These are phyloP conservation scores for Penelope pileata DNA, from an alignment of 2,113 vertebrate genomes.

Conservation along the genomic window DNA sequence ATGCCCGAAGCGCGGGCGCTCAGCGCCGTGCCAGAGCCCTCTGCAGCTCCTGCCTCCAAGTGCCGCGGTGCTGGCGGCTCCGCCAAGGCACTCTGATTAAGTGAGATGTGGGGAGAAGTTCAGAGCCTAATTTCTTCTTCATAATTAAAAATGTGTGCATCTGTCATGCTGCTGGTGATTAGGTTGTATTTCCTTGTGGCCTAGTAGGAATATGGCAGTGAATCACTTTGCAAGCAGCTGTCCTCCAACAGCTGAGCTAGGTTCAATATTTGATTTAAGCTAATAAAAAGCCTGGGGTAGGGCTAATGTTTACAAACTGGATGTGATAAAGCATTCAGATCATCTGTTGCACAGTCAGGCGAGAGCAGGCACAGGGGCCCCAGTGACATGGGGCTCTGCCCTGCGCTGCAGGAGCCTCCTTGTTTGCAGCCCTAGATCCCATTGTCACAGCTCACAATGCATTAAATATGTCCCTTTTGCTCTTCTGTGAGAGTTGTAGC, in stretches of 20 bases:
- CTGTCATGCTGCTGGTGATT: constrained; percentile 56
- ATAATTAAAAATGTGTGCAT: constrained; percentile 60
- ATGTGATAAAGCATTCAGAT: constrained; percentile 51
- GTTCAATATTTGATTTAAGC: constrained; percentile 65
- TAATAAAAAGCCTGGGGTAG: constrained; percentile 50
- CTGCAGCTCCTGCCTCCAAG: background rate
- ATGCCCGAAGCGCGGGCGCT: rapidly evolving
- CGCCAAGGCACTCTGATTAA: constrained; percentile 27
- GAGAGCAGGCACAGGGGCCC: background rate
- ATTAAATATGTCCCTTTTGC: constrained; percentile 29
- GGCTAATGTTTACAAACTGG: constrained; percentile 54
- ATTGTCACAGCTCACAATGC: background rate
- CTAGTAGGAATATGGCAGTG: constrained; percentile 54
- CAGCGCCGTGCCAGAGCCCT: background rate
- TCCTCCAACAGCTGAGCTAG: constrained; percentile 59
- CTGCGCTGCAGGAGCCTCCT: background rate
- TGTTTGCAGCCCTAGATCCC: background rate
- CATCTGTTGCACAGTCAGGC: background rate
- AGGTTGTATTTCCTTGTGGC: constrained; percentile 60
- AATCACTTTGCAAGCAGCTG: constrained; percentile 57
- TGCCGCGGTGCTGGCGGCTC: background rate
- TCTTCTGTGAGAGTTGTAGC: constrained; percentile 22
- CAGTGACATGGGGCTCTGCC: background rate
- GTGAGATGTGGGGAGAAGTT: constrained; percentile 45
- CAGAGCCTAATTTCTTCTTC: constrained; percentile 54